These are phyloP conservation scores for human DNA, from an alignment of 2,113 vertebrate species.

Conservation along the genomic window GRCh38 chr7:148864001-148864500, in stretches of 20 bases:
- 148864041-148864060: not conserved
- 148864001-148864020: not conserved
- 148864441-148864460: too few relatives aligned
- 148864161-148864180: slow-evolving; percentile 25
- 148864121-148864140: not conserved
- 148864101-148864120: not conserved
- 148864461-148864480: too few relatives aligned
- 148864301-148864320: not conserved
- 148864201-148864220: slow-evolving; percentile 35
- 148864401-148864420: not conserved
- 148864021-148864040: not conserved
- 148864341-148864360: slow-evolving; percentile 9
- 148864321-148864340: not conserved
- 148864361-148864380: slow-evolving; percentile 19
- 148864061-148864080: not conserved
- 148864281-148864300: not conserved
- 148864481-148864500: too few relatives aligned
- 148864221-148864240: not conserved
- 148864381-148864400: not conserved
- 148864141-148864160: not conserved
- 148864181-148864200: not conserved
- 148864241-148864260: not conserved
- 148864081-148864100: not conserved
- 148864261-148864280: not conserved
- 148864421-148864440: not conserved